phyloP scores from a whole-genome alignment of 2,113 vertebrate genomes.

The Eonycteris spelaea region DNA sequence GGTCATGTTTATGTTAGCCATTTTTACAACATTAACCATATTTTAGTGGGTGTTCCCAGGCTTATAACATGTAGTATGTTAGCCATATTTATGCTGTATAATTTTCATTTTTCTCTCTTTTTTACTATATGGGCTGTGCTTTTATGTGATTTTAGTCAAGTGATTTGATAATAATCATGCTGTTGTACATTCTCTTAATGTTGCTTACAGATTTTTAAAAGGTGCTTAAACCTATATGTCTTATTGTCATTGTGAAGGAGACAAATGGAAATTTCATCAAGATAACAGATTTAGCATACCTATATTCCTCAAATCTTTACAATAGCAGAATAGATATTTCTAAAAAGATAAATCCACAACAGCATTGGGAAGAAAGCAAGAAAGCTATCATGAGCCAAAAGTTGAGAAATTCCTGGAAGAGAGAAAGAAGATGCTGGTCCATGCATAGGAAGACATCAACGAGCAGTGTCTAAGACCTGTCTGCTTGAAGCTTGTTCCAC shows the following conservation, averaged over 20 bases:
- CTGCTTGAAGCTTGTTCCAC: not conserved
- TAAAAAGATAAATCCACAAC: not conserved
- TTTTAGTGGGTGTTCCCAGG: too few species aligned
- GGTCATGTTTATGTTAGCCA: not conserved
- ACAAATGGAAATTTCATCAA: not conserved
- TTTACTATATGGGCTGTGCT: not conserved
- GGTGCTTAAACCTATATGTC: not conserved
- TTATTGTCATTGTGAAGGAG: not conserved
- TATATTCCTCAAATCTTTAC: not conserved
- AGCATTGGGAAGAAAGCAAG: not conserved
- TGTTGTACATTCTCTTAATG: not conserved
- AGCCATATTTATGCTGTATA: too few species aligned
- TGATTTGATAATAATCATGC: not conserved
- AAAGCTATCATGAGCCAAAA: not conserved
- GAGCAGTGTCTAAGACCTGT: not conserved
- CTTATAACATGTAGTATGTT: too few species aligned
- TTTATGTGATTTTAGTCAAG: not conserved
- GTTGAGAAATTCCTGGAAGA: not conserved
- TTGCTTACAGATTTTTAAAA: not conserved
- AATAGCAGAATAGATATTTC: not conserved
- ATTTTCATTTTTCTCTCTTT: not conserved
- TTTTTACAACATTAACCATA: not conserved
- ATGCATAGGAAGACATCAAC: not conserved
- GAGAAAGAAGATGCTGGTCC: not conserved
- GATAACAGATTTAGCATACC: not conserved